A percentile compares a stretch with the other conserved stretches of the same genome.
Evolutionary conservation across 1,140 invertebrate species (phyloP).

Genomic region (Drosophila funebris): DNA sequence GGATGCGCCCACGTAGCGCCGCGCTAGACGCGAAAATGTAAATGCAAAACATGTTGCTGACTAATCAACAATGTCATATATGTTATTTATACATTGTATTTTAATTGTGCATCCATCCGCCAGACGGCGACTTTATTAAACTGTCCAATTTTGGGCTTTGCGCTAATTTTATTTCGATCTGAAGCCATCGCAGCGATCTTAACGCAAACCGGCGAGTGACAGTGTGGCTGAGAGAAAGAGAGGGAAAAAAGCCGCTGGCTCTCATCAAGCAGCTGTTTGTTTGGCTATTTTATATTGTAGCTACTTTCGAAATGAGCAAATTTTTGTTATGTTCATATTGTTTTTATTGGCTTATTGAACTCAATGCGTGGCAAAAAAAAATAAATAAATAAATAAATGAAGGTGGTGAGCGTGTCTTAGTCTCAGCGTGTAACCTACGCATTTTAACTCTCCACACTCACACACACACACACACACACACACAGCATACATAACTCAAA

Average conservation of each 20-base stretch:
- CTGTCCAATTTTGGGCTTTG: constrained; percentile 55
- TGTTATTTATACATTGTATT: constrained; percentile 33
- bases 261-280: constrained; percentile 68
- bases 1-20: constrained; percentile 67
- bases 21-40: constrained; percentile 43
- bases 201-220: constrained; percentile 11
- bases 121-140: constrained; percentile 26
- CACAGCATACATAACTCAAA: constrained; percentile 35
- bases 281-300: constrained; percentile 46
- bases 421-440: constrained; percentile 53
- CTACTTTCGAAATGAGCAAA: constrained; percentile 63
- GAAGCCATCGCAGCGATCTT: not conserved
- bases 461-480: constrained; percentile 7
- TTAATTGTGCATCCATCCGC: constrained; percentile 75
- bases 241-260: constrained; percentile 31
- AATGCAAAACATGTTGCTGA: constrained; percentile 59
- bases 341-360: constrained; percentile 79
- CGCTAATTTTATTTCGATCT: constrained; percentile 20
- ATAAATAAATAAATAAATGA: not conserved
- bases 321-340: constrained; percentile 22
- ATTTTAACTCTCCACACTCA: constrained; percentile 46
- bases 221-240: no score
- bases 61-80: constrained; percentile 50
- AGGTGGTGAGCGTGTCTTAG: constrained; percentile 34
- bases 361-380: constrained; percentile 59